Conservation (phyloP, 92 coral and sea anemone genomes). For the Heliopora coerulea region DNA sequence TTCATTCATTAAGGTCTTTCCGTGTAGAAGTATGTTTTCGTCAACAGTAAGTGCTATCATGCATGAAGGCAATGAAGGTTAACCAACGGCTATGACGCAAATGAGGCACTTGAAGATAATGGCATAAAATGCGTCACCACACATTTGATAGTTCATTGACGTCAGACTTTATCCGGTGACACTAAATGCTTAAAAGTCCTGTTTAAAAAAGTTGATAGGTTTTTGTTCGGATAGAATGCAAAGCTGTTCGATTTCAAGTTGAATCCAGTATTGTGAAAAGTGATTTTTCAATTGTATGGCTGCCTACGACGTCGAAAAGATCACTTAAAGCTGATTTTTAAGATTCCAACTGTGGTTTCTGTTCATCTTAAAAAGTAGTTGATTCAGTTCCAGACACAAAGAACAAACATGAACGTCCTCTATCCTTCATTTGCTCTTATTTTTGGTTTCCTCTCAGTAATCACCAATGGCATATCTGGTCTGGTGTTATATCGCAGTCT, state of each 20-base stretch:
- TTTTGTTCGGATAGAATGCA: slow-evolving; percentile 8
- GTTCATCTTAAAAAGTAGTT: not conserved
- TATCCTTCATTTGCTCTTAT: slow-evolving; percentile 28
- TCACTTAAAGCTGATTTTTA: no score
- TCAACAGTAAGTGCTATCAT: not conserved
- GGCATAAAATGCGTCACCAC: slow-evolving; percentile 37
- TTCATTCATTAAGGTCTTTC: no score
- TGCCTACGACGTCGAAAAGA: no score
- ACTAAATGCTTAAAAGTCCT: slow-evolving; percentile 37
- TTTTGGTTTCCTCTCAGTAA: slow-evolving; percentile 20
- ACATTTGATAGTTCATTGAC: slow-evolving; percentile 42
- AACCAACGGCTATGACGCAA: slow-evolving; percentile 20
- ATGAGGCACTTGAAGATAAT: slow-evolving; percentile 30
- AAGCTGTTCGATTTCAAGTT: not conserved
- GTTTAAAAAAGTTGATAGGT: slow-evolving; percentile 16
- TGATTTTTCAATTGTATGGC: no score
- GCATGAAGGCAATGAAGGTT: slow-evolving; percentile 3
- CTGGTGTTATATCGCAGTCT: slow-evolving; percentile 18
- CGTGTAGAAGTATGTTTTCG: no score
- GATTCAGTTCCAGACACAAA: not conserved
- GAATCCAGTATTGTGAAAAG: not conserved
- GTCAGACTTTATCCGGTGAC: slow-evolving; percentile 41
- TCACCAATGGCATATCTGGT: slow-evolving; percentile 31
- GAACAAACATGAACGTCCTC: slow-evolving; percentile 21
- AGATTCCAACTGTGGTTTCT: no score